Conservation (phyloP, 2,888 invertebrate species). For the Homarus gammarus region DNA sequence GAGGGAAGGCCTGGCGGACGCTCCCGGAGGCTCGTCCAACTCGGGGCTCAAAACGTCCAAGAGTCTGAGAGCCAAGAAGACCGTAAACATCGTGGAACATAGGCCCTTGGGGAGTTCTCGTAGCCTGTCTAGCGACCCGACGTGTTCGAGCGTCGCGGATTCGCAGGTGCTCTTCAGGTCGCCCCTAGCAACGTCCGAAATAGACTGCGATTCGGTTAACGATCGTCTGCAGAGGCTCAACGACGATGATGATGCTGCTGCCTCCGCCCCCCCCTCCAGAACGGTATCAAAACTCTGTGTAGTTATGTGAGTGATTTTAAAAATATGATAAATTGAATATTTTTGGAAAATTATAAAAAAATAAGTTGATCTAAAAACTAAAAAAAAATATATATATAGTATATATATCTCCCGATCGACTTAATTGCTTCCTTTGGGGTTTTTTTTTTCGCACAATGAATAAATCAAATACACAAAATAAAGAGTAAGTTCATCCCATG, state of each 20-base stretch:
- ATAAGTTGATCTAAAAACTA: too few relatives aligned
- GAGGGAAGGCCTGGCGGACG: conserved; percentile 37
- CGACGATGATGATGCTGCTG: too few relatives aligned
- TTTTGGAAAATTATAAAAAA: neutral
- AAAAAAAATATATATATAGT: too few relatives aligned
- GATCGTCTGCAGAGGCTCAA: conserved; percentile 21
- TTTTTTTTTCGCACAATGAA: too few relatives aligned
- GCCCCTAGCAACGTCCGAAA: conserved; percentile 27
- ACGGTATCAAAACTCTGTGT: conserved; percentile 59
- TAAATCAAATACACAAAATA: too few relatives aligned
- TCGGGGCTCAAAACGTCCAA: conserved; percentile 13
- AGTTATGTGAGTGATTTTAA: conserved; percentile 37
- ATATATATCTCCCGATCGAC: too few relatives aligned
- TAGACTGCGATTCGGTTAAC: conserved; percentile 43
- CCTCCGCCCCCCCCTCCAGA: too few relatives aligned
- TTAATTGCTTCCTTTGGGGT: too few relatives aligned
- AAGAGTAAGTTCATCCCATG: too few relatives aligned
- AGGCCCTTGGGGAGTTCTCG: conserved; percentile 29
- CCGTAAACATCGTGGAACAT: conserved; percentile 19
- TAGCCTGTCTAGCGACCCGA: conserved; percentile 41
- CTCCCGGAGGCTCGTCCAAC: neutral
- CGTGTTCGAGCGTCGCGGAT: conserved; percentile 1
- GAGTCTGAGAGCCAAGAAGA: conserved; percentile 24
- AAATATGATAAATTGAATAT: neutral
- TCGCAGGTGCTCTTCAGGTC: conserved; percentile 38